Base-by-base conservation (phyloP, 2,113 vertebrate genomes). In the Ochotona princeps region DNA sequence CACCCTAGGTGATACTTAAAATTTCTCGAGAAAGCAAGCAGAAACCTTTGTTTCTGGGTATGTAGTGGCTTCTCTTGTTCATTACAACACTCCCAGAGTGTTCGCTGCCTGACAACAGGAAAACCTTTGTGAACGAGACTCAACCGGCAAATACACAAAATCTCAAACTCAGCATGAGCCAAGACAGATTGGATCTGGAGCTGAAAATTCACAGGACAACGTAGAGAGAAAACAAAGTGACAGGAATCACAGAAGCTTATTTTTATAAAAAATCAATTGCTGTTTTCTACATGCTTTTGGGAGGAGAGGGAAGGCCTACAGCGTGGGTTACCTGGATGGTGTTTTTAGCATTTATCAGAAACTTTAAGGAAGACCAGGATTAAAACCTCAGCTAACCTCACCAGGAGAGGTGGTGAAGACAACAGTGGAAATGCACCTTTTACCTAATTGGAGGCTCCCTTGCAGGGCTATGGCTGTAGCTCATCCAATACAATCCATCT, bases 161-260 rank as follows among this genome's bases (percentile, higher is more conserved):
- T 38, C 65, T 87, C 67, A 90, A 93, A 88, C 7, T 82, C 47
- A 47, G 87, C 82, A 73, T 93, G 30, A 74, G 89, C 88, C 91
- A 69, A 87, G 75, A 73, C 14, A 76, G 63, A 78, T 74, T 73
- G 61, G 89, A 69, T 91, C 66, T 38, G 72, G 35, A 85, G 12
- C 17, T 76, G 75, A 92, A 63, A 89, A 66, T 94, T 89, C 44
- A 90, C 61, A 8, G 67, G 89, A 90, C 38, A 69, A 70, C 0
- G 76, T 32, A 80, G 7, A 80, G 30, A 73, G 82, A 57, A 88
- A 78, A 3, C 67, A 72, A 88, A 65, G 63, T 21, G 18, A 91
- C 80, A 60, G 30, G 35, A 87, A 26, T 63, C 87, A 85, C 15
- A 4, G 57, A 21, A 81, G 87, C 83, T 86, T 79, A n/a, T 23